Percentiles rank a stretch among this genome's conserved stretches.
These are phyloP conservation scores for Zoanthus sansibaricus DNA, from an alignment of 92 coral and sea anemone species.

Conservation along the genomic window DNA sequence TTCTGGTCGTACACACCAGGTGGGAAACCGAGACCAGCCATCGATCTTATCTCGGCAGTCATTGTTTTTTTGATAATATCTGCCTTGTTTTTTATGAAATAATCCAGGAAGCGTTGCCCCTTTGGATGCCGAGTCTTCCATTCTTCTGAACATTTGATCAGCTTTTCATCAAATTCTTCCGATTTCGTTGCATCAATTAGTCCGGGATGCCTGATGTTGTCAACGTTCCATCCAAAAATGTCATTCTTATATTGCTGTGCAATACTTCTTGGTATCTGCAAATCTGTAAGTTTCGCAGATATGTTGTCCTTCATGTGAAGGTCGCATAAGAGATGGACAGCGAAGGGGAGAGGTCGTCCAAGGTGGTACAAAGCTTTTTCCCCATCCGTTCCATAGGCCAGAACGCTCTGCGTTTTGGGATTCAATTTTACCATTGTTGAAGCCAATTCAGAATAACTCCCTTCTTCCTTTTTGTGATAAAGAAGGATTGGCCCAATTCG, in stretches of 20 bases:
- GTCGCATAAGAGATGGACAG: conserved; percentile 50
- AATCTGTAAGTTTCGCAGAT: conserved; percentile 38
- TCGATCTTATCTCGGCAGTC: conserved; percentile 50
- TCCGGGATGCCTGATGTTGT: conserved; percentile 1
- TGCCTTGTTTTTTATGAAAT: conserved; percentile 50
- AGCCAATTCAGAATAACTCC: conserved; percentile 31
- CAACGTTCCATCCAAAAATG: conserved; percentile 32
- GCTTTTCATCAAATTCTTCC: conserved; percentile 36
- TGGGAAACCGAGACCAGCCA: conserved; percentile 67
- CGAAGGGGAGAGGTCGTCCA: conserved; percentile 57
- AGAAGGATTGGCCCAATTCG: conserved; percentile 57
- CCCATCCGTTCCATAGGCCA: conserved; percentile 60
- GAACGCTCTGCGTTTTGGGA: conserved; percentile 31
- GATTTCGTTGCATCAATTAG: neutral
- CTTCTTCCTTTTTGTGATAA: conserved; percentile 52
- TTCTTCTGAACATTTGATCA: neutral
- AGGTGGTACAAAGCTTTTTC: conserved; percentile 52
- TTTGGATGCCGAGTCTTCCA: conserved; percentile 26
- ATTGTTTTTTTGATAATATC: conserved; percentile 45
- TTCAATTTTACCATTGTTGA: conserved; percentile 51
- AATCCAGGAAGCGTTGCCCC: conserved; percentile 34
- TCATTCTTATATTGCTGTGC: conserved; percentile 31
- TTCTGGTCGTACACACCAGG: conserved; percentile 61
- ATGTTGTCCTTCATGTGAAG: conserved; percentile 59
- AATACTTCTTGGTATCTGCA: conserved; percentile 11